Evolutionary conservation across 2,113 vertebrate genomes (phyloP), one percentile per base, ranked within the genome.

Genomic region (Chelonoidis abingdonii): DNA sequence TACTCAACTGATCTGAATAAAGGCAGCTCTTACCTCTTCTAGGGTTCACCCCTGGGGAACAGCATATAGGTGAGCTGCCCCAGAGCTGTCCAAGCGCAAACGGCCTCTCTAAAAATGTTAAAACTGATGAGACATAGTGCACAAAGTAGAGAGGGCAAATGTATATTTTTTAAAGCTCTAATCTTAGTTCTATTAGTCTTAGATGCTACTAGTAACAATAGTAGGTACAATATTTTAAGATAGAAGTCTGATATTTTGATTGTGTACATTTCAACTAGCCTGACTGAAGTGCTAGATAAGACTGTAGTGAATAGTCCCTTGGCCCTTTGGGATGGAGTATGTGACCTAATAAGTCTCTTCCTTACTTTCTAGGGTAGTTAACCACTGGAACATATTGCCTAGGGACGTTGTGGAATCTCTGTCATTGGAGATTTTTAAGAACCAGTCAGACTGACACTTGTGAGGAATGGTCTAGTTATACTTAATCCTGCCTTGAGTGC

Each of bases 1-100:
- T 27, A 19, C 3, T 41, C 38, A 10, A 56, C 2, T 59, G 13
- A n/a, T 0, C 11, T 8, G 44, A 80, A 2, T 24, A 0, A 22
- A 6, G 59, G 19, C 1, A 1, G n/a, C 11, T 80, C 27, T 21
- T 25, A 5, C 50, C 79, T 57, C 35, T 19, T 12, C 16, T 5
- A 11, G 80, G n/a, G 11, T n/a, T 31, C 38, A n/a, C 86, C 69
- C 27, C 52, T 25, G 22, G 47, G 24, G 56, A 5, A 13, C 79
- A 21, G n/a, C 44, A 5, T 29, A 22, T 38, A 38, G n/a, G n/a
- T 72, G 65, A 72, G 65, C 19, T n/a, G 69, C 69, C 16, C 19
- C n/a, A 38, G n/a, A 38, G 21, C 21, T 3, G 19, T 21, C n/a
- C 65, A n/a, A 69, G 29, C 19, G 14, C 65, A 31, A 38, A 19